Base-by-base conservation (phyloP, 2,888 invertebrate genomes). In the Hyppa rectilinea region DNA sequence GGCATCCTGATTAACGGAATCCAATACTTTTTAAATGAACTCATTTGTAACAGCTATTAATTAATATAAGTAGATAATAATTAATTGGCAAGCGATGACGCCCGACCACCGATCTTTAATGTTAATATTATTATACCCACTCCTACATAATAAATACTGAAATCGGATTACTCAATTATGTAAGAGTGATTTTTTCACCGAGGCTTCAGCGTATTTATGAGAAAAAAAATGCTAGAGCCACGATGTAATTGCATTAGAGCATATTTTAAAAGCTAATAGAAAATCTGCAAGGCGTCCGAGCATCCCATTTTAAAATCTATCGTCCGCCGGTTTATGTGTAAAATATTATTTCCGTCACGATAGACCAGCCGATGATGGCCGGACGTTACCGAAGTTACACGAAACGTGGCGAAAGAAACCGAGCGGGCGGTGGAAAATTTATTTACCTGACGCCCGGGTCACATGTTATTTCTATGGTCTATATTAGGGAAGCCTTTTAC, bases 401-500 rank as follows among this genome's bases (percentile, higher is more conserved):
- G 73, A 71, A 71, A 63, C 7, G 47, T 47, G 78, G 43, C 52
- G 63, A 77, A 63, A 52, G 78, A 45, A 71, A 29, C 60, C 60
- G 63, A 71, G 59, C n/a, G 49, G 34, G 52, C 50, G 65, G 40
- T 60, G 49, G 64, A 64, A 75, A 66, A 84, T 70, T 71, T 82
- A 82, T 87, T 75, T 81, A 83, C 82, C 75, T 84, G 81, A 70
- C 64, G 65, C 50, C 67, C 61, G 84, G 75, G 75, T 79, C 75
- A 76, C 81, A 75, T 77, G 74, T 81, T 85, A 86, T 78, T 82
- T 80, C 67, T 82, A 81, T 76, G 80, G 77, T 70, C 70, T 81
- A 73, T 86, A 84, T 88, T 82, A 83, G 76, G 80, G 67, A 79
- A 85, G 81, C 82, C 82, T 87, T 87, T 87, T 86, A 80, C 77